These are phyloP conservation scores for Phytoseiulus persimilis DNA, from an alignment of 2,888 invertebrate species.

Conservation along the genomic window DNA sequence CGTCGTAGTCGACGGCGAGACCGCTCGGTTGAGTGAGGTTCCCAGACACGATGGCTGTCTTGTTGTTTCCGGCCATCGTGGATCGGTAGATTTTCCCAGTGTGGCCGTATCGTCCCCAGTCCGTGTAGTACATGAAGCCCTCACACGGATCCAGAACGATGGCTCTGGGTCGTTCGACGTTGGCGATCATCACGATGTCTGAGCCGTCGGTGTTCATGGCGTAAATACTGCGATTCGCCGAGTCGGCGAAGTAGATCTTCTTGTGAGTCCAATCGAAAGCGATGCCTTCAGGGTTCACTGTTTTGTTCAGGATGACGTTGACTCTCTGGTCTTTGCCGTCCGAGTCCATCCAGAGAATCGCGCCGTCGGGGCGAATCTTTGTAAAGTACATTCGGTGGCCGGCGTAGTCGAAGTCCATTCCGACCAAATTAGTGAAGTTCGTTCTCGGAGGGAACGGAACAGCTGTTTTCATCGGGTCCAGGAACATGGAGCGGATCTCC, in stretches of 20 bases:
- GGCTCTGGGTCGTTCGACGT: conserved; percentile 84
- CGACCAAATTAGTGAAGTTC: conserved; percentile 83
- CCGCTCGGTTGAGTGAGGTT: conserved; percentile 91
- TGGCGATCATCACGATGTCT: conserved; percentile 78
- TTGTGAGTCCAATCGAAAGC: conserved; percentile 96
- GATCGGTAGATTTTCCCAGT: conserved; percentile 87
- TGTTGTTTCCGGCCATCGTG: conserved; percentile 90
- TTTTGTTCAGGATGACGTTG: conserved; percentile 49
- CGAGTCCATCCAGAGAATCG: conserved; percentile 71
- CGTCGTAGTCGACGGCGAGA: conserved; percentile 87
- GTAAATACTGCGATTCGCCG: conserved; percentile 83
- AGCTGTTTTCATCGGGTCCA: conserved; percentile 71
- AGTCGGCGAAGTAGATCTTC: conserved; percentile 96
- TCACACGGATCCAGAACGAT: conserved; percentile 94
- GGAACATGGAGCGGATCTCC: conserved; percentile 78
- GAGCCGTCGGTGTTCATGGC: conserved; percentile 84
- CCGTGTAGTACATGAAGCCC: conserved; percentile 87
- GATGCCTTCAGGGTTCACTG: conserved; percentile 84
- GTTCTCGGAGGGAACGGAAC: conserved; percentile 72
- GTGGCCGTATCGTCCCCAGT: conserved; percentile 87
- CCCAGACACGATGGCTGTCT: conserved; percentile 75
- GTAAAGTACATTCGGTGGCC: conserved; percentile 73
- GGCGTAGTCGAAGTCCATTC: conserved; percentile 85
- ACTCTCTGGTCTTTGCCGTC: conserved; percentile 58
- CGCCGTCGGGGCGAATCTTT: conserved; percentile 78